phyloP scores from a whole-genome alignment of 2,888 invertebrate genomes.

The Cephus sareptanus region DNA sequence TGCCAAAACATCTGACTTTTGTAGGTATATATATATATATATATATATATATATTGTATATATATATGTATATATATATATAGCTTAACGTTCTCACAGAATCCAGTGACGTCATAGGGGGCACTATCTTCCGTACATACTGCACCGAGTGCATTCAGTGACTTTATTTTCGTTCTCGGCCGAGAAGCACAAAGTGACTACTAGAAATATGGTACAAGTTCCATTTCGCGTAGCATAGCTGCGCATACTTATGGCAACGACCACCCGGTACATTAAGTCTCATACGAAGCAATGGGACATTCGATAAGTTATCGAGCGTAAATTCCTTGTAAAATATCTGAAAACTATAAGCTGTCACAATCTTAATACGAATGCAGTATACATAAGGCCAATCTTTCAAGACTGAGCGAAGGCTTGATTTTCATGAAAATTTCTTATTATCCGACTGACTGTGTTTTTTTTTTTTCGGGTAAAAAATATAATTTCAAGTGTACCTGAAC shows the following conservation, averaged over 20 bases:
- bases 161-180: neutral
- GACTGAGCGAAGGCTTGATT: neutral
- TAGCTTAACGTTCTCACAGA: neutral
- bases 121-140: neutral
- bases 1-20: neutral
- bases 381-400: neutral
- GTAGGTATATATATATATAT: too few species aligned
- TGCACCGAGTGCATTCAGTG: neutral
- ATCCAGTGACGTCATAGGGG: neutral
- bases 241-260: neutral
- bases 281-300: neutral
- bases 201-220: neutral
- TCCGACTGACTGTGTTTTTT: neutral
- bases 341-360: too few species aligned
- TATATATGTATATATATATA: too few species aligned
- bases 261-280: neutral
- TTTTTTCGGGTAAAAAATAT: neutral
- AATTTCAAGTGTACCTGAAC: neutral
- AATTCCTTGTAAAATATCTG: too few species aligned
- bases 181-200: neutral
- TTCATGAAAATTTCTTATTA: neutral
- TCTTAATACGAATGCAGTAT: neutral
- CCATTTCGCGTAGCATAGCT: neutral
- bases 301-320: neutral
- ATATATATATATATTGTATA: neutral